Evolutionary conservation across 2,797 vertebrate species (phyloP).

Genomic region (Clarias fuscus): DNA sequence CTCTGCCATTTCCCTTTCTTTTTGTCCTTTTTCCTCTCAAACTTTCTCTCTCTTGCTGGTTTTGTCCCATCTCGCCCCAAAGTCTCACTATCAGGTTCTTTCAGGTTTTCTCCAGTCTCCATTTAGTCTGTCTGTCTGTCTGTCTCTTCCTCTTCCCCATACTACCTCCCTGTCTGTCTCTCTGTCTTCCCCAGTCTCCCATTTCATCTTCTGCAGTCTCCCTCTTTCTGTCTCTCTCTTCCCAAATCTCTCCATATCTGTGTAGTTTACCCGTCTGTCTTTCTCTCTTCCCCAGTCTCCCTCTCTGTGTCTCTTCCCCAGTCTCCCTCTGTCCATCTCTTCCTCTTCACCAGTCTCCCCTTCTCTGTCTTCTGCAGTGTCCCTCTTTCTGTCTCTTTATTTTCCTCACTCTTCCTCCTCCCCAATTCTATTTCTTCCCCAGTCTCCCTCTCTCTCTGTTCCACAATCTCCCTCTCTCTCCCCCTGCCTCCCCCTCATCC

Average conservation of each 20-base stretch:
- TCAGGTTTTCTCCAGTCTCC: neutral
- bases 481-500: too few species aligned
- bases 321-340: neutral
- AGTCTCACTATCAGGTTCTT: neutral
- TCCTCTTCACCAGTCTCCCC: neutral
- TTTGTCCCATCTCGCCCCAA: neutral
- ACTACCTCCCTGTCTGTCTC: neutral
- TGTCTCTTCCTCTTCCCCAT: too few species aligned
- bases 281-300: neutral
- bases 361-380: neutral
- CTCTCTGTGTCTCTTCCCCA: neutral
- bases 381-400: too few species aligned
- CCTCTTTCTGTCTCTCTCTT: neutral
- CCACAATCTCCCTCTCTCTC: neutral
- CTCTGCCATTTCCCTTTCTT: neutral
- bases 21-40: neutral
- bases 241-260: too few species aligned
- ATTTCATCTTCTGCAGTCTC: neutral
- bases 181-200: neutral
- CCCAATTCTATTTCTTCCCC: too few species aligned
- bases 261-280: neutral
- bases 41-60: neutral
- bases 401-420: rapidly evolving
- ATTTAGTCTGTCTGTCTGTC: neutral
- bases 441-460: neutral